A percentile compares a stretch with the other conserved stretches of the same genome.
phyloP scores from a whole-genome alignment of 2,797 vertebrate genomes.

The Nothura maculosa region DNA sequence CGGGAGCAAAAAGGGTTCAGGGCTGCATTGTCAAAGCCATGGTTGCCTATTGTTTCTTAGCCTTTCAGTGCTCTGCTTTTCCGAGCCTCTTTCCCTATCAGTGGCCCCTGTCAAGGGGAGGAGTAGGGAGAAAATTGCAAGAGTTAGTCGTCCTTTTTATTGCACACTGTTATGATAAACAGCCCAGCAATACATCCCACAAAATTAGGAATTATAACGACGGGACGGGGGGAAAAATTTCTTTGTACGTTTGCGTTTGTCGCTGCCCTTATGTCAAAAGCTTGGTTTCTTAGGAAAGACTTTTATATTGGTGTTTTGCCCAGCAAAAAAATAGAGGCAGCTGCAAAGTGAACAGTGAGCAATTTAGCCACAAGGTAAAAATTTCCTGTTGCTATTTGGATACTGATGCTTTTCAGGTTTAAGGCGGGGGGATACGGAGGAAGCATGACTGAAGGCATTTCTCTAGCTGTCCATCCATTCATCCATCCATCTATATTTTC shows the following conservation, averaged over 20 bases:
- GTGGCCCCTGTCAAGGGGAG: slow-evolving; percentile 79
- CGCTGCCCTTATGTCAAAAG: slow-evolving; percentile 69
- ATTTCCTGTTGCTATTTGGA: slow-evolving; percentile 70
- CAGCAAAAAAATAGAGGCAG: slow-evolving; percentile 71
- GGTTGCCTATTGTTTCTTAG: slow-evolving; percentile 85
- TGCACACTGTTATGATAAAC: slow-evolving; percentile 80
- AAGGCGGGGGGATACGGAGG: slow-evolving; percentile 5
- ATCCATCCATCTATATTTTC: slow-evolving; percentile 51
- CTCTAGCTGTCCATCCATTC: slow-evolving; percentile 54
- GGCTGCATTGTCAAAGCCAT: slow-evolving; percentile 88
- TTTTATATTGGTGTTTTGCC: slow-evolving; percentile 64
- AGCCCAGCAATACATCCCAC: slow-evolving; percentile 72
- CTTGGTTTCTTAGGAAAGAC: slow-evolving; percentile 68
- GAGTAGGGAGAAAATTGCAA: slow-evolving; percentile 78
- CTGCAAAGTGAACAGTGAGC: slow-evolving; percentile 72
- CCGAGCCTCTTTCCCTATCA: slow-evolving; percentile 77
- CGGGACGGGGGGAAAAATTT: slow-evolving; percentile 43
- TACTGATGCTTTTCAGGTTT: slow-evolving; percentile 66
- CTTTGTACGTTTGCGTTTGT: slow-evolving; percentile 58
- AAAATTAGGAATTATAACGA: slow-evolving; percentile 74
- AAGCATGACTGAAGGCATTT: slow-evolving; percentile 66
- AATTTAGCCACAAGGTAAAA: slow-evolving; percentile 69
- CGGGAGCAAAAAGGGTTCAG: slow-evolving; percentile 80
- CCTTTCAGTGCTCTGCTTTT: slow-evolving; percentile 76
- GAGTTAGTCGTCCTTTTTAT: slow-evolving; percentile 74